Evolutionary conservation across 2,888 invertebrate species (phyloP), one percentile per base, ranked within the genome.

Genomic region (Mystacides longicornis): DNA sequence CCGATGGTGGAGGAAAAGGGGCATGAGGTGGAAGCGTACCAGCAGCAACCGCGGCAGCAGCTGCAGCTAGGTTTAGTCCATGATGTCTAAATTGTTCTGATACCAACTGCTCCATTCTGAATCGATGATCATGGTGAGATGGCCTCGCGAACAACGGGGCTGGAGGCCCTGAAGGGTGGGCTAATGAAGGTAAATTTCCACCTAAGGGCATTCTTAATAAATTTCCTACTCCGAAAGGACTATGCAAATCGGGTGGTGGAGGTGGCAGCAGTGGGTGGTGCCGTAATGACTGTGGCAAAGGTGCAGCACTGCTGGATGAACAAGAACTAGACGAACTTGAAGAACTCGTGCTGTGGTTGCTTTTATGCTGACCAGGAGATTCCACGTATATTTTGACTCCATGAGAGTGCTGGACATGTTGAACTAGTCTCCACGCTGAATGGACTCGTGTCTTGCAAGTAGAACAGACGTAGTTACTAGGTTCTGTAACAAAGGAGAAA

Each of bases 391-490:
- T 91, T 71, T 93, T 90, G 60, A 96, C 87, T 19, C 95, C 95
- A 68, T 97, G 97, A 57, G 88, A 85, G 67, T 89, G 89, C 71
- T 97, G 96, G 23, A 91, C 95, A 71, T 97, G 97, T 69, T 96
- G 95, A 42, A 97, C 83, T 59, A 97, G 79, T 56, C 89, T 82
- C 97, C 97, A 97, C 5, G 97, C 95, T n/a, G 94, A 94, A 64
- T 86, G 86, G 64, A 92, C 85, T 50, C 90, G 85, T 61, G 90
- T 87, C 68, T 93, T 93, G 78, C 97, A 97, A 63, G 94, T 93
- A 48, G 89, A 90, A 69, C 96, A 97, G 63, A 93, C 88, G 72
- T 94, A 90, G 79, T 90, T 91, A 74, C 89, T 89, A 62, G 96
- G 96, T 76, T 96, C 96, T 93, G 87, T 60, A 82, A 83, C 71